Base-by-base conservation (phyloP, 2,888 invertebrate genomes). In the Orthosia incerta region DNA sequence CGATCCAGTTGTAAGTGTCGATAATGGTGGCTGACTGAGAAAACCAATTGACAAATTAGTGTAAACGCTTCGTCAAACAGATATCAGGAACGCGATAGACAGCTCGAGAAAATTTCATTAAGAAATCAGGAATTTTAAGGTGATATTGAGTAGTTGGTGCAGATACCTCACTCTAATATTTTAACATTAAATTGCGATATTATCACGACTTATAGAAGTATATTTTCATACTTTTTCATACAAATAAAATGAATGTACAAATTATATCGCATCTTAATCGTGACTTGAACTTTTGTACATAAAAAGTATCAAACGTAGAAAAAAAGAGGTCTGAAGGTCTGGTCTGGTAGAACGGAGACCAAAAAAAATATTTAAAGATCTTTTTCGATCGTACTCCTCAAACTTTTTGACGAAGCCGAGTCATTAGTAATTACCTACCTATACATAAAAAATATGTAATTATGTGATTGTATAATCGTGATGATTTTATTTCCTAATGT, bases 1-100 rank as follows among this genome's bases (percentile, higher is more conserved):
- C 87, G 87, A 89, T 87, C 89, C 89, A 87, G 91, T 86, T 82
- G 79, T 48, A 71, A 59, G 82, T 87, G 87, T 90, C 86, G 86
- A 84, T 79, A 83, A 77, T 81, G 79, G 88, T 89, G 89, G 88
- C 89, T 89, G 92, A 91, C 91, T 91, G 90, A 89, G 77, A 84
- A 84, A 77, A 87, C 74, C 83, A 86, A 87, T 89, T 89, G 88
- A 91, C 88, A 90, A 89, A 87, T 83, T 91, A 91, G 89, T 63
- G 77, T 84, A 74, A 91, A 84, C 73, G 85, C 76, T 84, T 87
- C 86, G 87, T 86, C 86, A 79, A 80, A 81, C 88, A 89, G 87
- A 87, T 84, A 86, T 85, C 70, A 26, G 79, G 83, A 75, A 70
- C 69, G 71, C 74, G 87, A 79, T 89, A 83, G 87, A 84, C 84